Evolutionary conservation across 2,888 invertebrate genomes (phyloP), one percentile per base, ranked within the genome.

Genomic region (Andrena bicolor): DNA sequence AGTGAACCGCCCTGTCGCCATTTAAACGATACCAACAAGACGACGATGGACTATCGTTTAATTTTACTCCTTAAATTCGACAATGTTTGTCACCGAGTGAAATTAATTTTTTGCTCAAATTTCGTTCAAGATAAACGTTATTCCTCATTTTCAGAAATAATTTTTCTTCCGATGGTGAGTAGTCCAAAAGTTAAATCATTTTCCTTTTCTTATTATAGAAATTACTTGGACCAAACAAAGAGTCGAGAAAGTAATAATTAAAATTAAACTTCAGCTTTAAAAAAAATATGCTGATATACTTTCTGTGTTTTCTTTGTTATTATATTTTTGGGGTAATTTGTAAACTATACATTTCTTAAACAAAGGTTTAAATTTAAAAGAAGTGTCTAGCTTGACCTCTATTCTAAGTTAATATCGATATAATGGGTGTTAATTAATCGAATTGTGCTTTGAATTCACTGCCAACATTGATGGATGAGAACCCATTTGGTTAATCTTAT

Each of bases 1-100:
- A 66, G 66, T 71, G 70, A 83, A 74, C 23, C 70, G 68, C 75
- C 80, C 63, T 20, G 20, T 20, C 20, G 56, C 56, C 23, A 56
- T 23, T 79, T 73, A 64, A 79, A 68, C 71, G 66, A 69, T 63
- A 60, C 70, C 73, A 73, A 72, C 78, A 51, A 71, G 69, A 66
- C 73, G 56, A 73, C 51, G 61, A 72, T 70, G 68, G 32, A 76
- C 68, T 66, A 35, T 49, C 58, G 63, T 74, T 82, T 70, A 80
- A 72, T 80, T 80, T 78, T 63, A 74, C 60, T 23, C 53, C 1
- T 56, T 56, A 56, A 56, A 26, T 23, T 53, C 10, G 7, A 20
- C 53, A 26, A 41, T 41, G 13, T 23, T 20, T 23, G 8, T 81
- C 75, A 76, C 63, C 66, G 70, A 76, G 70, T 51, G 73, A 49